Percentiles rank a stretch among this genome's conserved stretches.
These are phyloP conservation scores for Drosophila persimilis DNA, from an alignment of 1,140 invertebrate genomes.

Conservation along the genomic window DNA sequence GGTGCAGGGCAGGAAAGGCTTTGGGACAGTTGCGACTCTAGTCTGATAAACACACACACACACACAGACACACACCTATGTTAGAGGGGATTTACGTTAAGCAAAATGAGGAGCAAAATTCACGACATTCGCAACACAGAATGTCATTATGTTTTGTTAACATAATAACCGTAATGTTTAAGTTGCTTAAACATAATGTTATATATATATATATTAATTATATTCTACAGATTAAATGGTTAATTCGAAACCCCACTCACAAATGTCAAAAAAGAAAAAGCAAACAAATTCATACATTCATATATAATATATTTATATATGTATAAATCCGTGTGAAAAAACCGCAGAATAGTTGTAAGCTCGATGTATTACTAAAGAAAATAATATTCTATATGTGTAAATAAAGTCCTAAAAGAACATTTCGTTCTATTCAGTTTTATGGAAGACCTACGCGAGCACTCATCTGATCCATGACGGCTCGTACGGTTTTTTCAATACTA, in stretches of 20 bases:
- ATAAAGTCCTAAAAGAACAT: not conserved
- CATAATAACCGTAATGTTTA: conserved; percentile 14
- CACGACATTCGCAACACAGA: not conserved
- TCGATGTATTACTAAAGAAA: too few relatives aligned
- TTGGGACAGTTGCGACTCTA: too few relatives aligned
- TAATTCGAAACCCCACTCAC: too few relatives aligned
- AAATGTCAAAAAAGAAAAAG: not conserved
- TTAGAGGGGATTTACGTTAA: not conserved
- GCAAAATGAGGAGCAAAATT: not conserved
- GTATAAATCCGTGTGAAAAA: too few relatives aligned
- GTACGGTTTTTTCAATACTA: too few relatives aligned
- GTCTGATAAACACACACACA: too few relatives aligned
- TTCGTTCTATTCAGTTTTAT: too few relatives aligned
- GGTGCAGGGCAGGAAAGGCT: too few relatives aligned
- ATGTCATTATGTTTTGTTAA: not conserved
- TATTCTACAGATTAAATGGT: conserved; percentile 1
- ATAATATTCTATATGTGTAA: conserved; percentile 4
- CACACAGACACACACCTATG: conserved; percentile 3
- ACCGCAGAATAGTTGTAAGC: too few relatives aligned
- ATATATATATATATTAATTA: conserved; percentile 21
- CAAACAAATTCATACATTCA: too few relatives aligned
- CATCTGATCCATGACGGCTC: too few relatives aligned
- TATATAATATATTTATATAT: conserved; percentile 1
- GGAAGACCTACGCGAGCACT: too few relatives aligned
- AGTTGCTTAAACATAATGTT: conserved; percentile 19